These are phyloP conservation scores for Parapristionchus giblindavisi DNA, from an alignment of 2,888 invertebrate species.

Conservation along the genomic window DNA sequence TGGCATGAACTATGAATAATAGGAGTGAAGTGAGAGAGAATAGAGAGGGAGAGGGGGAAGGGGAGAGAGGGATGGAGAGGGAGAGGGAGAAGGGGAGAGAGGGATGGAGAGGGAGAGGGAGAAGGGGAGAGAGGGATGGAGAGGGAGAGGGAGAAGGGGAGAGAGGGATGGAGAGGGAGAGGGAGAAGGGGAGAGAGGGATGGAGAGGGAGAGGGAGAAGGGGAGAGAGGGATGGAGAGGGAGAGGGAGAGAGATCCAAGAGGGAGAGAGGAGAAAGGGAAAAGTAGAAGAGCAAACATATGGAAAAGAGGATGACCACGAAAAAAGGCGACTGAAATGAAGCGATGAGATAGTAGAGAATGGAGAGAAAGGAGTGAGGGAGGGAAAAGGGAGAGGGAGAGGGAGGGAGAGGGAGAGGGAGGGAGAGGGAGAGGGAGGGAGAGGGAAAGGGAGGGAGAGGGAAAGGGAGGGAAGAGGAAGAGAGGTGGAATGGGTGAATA, in stretches of 20 bases:
- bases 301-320: neutral
- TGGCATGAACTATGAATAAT: too few relatives aligned
- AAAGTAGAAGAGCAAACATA: neutral
- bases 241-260: too few relatives aligned
- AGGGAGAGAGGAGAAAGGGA: too few relatives aligned
- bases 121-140: too few relatives aligned
- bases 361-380: slow-evolving; percentile 1
- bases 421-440: slow-evolving; percentile 4
- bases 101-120: too few relatives aligned
- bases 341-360: neutral
- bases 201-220: too few relatives aligned
- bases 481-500: neutral
- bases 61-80: slow-evolving; percentile 2
- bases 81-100: slow-evolving; percentile 23
- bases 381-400: neutral
- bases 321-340: neutral
- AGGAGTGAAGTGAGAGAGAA: slow-evolving; percentile 13
- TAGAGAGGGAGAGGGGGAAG: slow-evolving; percentile 1
- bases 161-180: too few relatives aligned
- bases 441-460: neutral
- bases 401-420: neutral
- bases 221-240: too few relatives aligned
- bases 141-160: too few relatives aligned
- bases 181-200: too few relatives aligned
- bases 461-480: neutral